Evolutionary conservation across 2,888 invertebrate genomes (phyloP), one percentile per base, ranked within the genome.

Genomic region (Cataglyphis rosenhaueri): DNA sequence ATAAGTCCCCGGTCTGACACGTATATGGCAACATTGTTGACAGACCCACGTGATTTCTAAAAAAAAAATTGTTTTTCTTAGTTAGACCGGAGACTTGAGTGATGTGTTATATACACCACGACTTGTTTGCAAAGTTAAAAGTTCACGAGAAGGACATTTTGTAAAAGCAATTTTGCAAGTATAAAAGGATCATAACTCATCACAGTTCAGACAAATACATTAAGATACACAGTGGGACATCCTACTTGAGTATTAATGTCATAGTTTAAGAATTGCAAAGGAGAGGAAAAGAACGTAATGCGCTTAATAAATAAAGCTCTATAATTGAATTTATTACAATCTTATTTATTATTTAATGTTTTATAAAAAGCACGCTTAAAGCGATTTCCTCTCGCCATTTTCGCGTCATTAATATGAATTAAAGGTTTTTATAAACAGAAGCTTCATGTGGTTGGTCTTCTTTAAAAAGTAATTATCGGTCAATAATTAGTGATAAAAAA

Each of bases 151-250:
- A 65, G n/a, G 29, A 29, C 38, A 76, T 48, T 65, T 76, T n/a
- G 15, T 38, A 15, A 57, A 55, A 55, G 66, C 38, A 29, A 15
- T 29, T 76, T 55, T 41, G 76, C 57, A 38, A 76, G 55, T 76
- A 66, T 57, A 76, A 76, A 68, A 15, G 21, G 41, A 29, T 66
- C 57, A 66, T 76, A 68, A 68, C 66, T 66, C 76, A 76, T 29
- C 25, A 57, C 21, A 66, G 66, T 41, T 41, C 29, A 32, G 52
- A 38, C 38, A 66, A 66, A 76, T 76, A 55, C 55, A 66, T 76
- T 57, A 76, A 76, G 35, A 57, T 35, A 29, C 41, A 29, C n/a
- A 21, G 15, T 55, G 41, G 3, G n/a, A 66, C 15, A 38, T 29
- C 35, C 62, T 29, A 21, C 68, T 66, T 10, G 8, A 68, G 55